Evolutionary conservation across 2,888 invertebrate genomes (phyloP), one percentile per base, ranked within the genome.

Genomic region (Lobophora halterata): DNA sequence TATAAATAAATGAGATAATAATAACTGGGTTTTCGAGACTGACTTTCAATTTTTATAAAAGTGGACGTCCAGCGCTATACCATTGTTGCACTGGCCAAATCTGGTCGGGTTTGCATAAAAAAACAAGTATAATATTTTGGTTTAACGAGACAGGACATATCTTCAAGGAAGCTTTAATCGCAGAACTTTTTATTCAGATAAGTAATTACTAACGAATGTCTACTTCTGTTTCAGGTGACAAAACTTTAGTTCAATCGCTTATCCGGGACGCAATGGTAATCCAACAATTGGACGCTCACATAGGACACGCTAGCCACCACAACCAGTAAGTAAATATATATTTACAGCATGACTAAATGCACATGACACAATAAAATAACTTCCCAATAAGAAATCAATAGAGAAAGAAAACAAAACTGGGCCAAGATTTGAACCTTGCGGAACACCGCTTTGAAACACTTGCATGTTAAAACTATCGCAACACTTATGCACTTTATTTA

Each of bases 211-310:
- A n/a, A n/a, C n/a, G n/a, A n/a, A n/a, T n/a, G n/a, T n/a, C n/a
- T n/a, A n/a, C n/a, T n/a, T n/a, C n/a, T n/a, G n/a, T 86, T 88
- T 60, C 88, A 94, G 97, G 97, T 89, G 97, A 97, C 83, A 95
- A 96, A 90, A 93, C 92, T 69, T 89, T 97, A 78, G 89, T 97
- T 61, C 97, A 97, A 80, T 95, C 96, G 45, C 88, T 97, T 51
- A 94, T 97, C 47, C 91, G 96, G 77, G 97, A 97, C 76, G 97
- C 97, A 23, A 93, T 94, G 90, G 93, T 96, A 58, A 96, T 97
- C 20, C 93, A 95, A 82, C 93, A 93, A 65, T 90, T 96, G 72
- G 93, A 94, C 82, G 90, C 92, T 48, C 90, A 89, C 76, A 89
- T 85, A 52, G 88, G 90, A 81, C 89, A 91, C 49, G 90, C 91